Conservation (phyloP, 2,888 invertebrate genomes). For the Pristionchus entomophagus region DNA sequence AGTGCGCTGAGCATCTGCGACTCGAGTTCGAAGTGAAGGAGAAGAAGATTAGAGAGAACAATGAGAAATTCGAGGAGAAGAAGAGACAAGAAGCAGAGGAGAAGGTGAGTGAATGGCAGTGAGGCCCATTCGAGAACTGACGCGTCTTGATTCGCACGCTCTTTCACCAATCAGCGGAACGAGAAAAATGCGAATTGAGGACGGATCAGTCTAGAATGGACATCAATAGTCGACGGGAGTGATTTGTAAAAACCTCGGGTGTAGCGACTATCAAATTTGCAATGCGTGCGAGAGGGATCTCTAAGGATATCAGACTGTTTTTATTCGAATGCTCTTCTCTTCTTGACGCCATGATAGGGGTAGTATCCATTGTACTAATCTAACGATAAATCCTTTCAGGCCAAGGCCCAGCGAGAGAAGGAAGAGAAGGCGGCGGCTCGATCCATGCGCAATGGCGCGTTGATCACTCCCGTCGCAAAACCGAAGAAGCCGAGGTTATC, state of each 20-base stretch:
- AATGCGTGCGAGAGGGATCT: no score
- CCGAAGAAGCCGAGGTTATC: background rate
- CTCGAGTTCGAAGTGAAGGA: background rate
- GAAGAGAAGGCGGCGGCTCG: conserved; percentile 20
- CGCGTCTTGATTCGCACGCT: no score
- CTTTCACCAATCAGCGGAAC: no score
- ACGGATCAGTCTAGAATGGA: no score
- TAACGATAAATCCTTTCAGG: background rate
- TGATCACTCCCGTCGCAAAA: background rate
- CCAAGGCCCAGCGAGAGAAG: background rate
- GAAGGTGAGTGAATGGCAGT: background rate
- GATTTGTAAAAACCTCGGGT: no score
- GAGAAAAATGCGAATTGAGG: no score
- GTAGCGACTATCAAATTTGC: no score
- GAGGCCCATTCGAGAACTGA: background rate
- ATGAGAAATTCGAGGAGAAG: background rate
- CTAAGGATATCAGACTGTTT: no score
- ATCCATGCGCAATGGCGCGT: background rate
- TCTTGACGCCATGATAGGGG: background rate
- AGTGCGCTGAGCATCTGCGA: background rate
- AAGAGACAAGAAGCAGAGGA: background rate
- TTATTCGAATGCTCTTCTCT: no score
- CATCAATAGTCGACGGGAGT: no score
- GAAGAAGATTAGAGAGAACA: background rate
- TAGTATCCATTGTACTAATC: background rate